Conservation (phyloP, 1,140 invertebrate species). For the Manduca sexta region DNA sequence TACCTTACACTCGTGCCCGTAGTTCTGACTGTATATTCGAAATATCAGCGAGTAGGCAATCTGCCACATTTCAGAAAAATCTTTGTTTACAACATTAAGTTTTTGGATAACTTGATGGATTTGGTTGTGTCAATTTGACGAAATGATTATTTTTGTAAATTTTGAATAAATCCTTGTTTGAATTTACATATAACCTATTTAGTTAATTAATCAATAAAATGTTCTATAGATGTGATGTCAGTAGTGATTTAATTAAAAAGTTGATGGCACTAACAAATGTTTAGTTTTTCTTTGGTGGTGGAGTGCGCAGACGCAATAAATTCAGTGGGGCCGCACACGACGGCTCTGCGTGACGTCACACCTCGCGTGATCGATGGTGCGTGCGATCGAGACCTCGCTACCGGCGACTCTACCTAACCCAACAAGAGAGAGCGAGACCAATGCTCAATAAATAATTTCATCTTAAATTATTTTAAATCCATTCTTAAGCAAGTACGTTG, state of each 20-base stretch:
- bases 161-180: too few relatives aligned
- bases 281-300: slow-evolving; percentile 52
- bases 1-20: slow-evolving; percentile 56
- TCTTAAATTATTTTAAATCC: slow-evolving; percentile 69
- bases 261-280: slow-evolving; percentile 29
- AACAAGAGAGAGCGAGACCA: slow-evolving; percentile 32
- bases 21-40: slow-evolving; percentile 42
- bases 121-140: neutral
- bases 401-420: slow-evolving; percentile 21
- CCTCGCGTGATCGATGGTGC: slow-evolving; percentile 65
- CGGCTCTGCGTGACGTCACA: slow-evolving; percentile 71
- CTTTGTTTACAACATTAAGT: slow-evolving; percentile 24
- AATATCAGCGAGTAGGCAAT: slow-evolving; percentile 62
- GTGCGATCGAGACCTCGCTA: slow-evolving; percentile 45
- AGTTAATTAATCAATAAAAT: too few relatives aligned
- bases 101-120: neutral
- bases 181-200: too few relatives aligned
- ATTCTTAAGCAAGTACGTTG: slow-evolving; percentile 64
- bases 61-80: slow-evolving; percentile 52
- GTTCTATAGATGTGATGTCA: neutral
- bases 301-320: slow-evolving; percentile 68
- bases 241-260: slow-evolving; percentile 7
- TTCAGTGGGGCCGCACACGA: slow-evolving; percentile 68
- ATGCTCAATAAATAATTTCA: slow-evolving; percentile 60
- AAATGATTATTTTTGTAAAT: neutral